Evolutionary conservation across 2,113 vertebrate genomes (phyloP), one percentile per base, ranked within the genome.

Genomic region (Oryzias curvinotus): DNA sequence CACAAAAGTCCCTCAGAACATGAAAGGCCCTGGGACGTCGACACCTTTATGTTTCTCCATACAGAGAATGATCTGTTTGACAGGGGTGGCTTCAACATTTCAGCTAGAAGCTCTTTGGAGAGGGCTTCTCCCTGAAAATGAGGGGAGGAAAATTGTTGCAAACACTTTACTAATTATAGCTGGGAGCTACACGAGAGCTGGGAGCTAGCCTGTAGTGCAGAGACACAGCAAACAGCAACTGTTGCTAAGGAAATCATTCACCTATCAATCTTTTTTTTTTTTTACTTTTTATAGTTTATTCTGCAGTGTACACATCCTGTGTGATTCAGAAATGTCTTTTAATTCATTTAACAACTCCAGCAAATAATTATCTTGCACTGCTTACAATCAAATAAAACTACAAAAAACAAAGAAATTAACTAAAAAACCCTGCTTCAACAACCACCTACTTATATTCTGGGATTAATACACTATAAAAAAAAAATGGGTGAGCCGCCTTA

Each of bases 131-230:
- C 68, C 19, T 71, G 19, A 56, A 67, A 78, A n/a, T 1, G 44
- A 78, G 64, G 52, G 54, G 63, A 73, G 63, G 65, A 56, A 68
- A 67, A 77, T 53, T 58, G 60, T 73, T 65, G 57, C 53, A 41
- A 83, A 83, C 41, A 21, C 19, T 49, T 10, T 56, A 71, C 77
- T 88, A 87, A 85, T 82, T 86, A 88, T 90, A 89, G 85, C 62
- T 55, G 64, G 68, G 57, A 68, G 82, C 78, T 75, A 81, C 65
- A 67, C 36, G 60, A 75, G 80, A 48, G 78, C 79, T 71, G 67
- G 68, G 77, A 68, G 49, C 41, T 17, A 16, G 61, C 26, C 59
- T 13, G 19, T 52, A 57, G 65, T 47, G 41, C 47, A 44, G 73
- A 71, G 53, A 57, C 72, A 73, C 54, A 55, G 68, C 59, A 86